Evolutionary conservation across 1,140 invertebrate genomes (phyloP).

Genomic region (Ooceraea biroi): DNA sequence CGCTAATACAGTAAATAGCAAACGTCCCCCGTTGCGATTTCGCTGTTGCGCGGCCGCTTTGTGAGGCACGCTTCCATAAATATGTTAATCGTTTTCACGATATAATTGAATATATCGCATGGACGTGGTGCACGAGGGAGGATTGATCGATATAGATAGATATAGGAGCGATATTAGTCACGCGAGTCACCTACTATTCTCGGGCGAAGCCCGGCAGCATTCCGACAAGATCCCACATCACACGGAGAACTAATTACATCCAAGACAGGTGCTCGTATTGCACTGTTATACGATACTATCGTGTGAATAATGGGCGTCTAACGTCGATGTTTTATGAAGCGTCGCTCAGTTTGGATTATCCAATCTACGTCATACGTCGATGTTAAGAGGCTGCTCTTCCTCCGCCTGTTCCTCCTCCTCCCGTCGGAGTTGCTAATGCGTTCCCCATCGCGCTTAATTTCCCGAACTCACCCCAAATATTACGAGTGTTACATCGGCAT

Average conservation of each 20-base stretch:
- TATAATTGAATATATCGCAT: no score
- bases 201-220: neutral
- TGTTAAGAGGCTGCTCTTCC: constrained; percentile 28
- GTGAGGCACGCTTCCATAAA: neutral
- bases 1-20: constrained; percentile 18
- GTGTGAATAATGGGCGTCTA: neutral
- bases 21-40: constrained; percentile 1
- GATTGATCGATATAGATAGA: no score
- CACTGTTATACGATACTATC: neutral
- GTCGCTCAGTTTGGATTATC: constrained; percentile 33
- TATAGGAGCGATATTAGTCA: no score
- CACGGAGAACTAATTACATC: neutral
- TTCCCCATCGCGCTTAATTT: constrained; percentile 18
- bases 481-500: constrained; percentile 14
- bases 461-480: constrained; percentile 8
- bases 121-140: no score
- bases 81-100: no score
- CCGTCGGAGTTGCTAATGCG: constrained; percentile 14
- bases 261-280: neutral
- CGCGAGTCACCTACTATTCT: no score
- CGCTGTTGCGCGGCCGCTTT: constrained; percentile 1
- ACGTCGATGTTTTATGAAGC: constrained; percentile 44
- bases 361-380: constrained; percentile 7
- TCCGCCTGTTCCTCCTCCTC: no score
- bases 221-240: neutral